These are phyloP conservation scores for Autographa pulchrina DNA, from an alignment of 2,888 invertebrate species.

Conservation along the genomic window DNA sequence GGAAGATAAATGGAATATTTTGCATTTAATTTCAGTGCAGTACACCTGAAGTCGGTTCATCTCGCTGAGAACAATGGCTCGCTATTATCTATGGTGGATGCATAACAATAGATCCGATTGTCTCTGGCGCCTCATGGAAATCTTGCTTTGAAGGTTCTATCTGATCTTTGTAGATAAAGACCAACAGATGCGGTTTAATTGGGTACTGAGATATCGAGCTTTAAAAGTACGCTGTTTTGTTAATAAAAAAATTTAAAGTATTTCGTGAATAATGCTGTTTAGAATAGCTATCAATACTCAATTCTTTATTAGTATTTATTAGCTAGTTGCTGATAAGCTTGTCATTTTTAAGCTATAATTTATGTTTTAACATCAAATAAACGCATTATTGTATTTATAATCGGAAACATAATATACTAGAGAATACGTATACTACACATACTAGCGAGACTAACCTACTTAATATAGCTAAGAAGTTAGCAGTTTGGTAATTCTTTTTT, in stretches of 20 bases:
- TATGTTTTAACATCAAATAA: too few relatives aligned
- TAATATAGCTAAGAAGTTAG: too few relatives aligned
- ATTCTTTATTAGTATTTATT: too few relatives aligned
- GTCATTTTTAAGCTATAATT: too few relatives aligned
- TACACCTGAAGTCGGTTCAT: constrained; percentile 31
- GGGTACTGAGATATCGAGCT: background rate
- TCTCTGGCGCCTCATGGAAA: constrained; percentile 35
- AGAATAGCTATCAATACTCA: too few relatives aligned
- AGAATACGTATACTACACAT: too few relatives aligned
- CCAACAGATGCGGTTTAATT: constrained; percentile 9
- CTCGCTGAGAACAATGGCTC: constrained; percentile 32
- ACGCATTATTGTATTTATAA: too few relatives aligned
- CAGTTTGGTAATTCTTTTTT: too few relatives aligned
- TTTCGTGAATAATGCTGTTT: background rate
- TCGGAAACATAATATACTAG: too few relatives aligned
- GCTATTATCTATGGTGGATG: constrained; percentile 40
- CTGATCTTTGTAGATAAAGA: constrained; percentile 24
- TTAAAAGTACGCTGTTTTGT: background rate
- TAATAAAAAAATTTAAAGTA: background rate
- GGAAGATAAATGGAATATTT: constrained; percentile 41
- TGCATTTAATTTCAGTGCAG: constrained; percentile 31
- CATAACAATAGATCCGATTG: constrained; percentile 44
- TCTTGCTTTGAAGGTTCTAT: constrained; percentile 40
- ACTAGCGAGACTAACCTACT: too few relatives aligned
- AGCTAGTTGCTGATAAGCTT: too few relatives aligned